These are phyloP conservation scores for Atlantisia rogersi DNA, from an alignment of 2,113 vertebrate species.

Conservation along the genomic window DNA sequence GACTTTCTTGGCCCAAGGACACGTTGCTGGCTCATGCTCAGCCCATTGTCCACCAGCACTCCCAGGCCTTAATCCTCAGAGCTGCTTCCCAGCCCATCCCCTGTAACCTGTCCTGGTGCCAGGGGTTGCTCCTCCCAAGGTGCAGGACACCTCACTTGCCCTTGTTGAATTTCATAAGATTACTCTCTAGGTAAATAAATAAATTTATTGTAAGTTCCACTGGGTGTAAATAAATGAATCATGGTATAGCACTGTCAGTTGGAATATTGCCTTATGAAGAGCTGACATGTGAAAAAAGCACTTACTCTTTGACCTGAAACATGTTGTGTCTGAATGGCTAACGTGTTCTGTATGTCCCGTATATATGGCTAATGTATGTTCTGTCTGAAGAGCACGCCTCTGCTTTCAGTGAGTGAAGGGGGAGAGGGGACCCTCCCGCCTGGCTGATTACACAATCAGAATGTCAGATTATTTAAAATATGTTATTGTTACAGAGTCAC, in stretches of 20 bases:
- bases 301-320: constrained; percentile 6
- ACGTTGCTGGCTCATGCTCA: too few relatives aligned
- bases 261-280: background rate
- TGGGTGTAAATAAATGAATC: background rate
- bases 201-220: background rate
- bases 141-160: too few relatives aligned
- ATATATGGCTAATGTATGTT: background rate
- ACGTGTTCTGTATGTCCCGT: background rate
- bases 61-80: too few relatives aligned
- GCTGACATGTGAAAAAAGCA: background rate
- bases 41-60: too few relatives aligned
- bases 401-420: background rate
- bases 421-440: background rate
- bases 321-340: background rate
- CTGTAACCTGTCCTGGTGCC: too few relatives aligned
- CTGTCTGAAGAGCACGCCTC: background rate
- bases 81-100: too few relatives aligned
- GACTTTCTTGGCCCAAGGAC: too few relatives aligned
- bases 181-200: too few relatives aligned
- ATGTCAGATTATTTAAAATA: constrained; percentile 48
- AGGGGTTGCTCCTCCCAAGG: too few relatives aligned
- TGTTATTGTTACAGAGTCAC: constrained; percentile 27
- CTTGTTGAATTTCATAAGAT: too few relatives aligned
- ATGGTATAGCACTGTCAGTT: background rate
- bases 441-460: constrained; percentile 35